Conservation (phyloP, 2,113 vertebrate genomes). For the Procavia capensis region DNA sequence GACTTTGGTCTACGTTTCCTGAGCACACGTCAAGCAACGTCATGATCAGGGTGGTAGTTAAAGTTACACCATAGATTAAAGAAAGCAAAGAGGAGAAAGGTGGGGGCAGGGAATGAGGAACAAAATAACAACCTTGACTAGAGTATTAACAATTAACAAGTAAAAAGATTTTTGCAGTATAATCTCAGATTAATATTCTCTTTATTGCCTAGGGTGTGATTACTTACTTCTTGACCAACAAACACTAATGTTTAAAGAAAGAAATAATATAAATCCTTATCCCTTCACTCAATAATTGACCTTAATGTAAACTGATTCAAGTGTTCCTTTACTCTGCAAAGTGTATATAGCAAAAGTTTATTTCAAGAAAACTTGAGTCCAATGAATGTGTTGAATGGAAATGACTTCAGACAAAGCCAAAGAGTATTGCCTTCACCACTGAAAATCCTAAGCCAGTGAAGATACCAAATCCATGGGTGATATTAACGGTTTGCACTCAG, state of each 20-base stretch:
- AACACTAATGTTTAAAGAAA: background rate
- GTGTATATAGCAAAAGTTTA: background rate
- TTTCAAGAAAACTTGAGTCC: background rate
- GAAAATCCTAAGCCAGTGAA: background rate
- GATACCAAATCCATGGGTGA: background rate
- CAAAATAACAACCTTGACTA: background rate
- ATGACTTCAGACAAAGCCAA: background rate
- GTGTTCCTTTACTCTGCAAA: background rate
- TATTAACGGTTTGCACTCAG: background rate
- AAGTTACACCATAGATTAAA: background rate
- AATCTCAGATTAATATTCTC: background rate
- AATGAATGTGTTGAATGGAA: background rate
- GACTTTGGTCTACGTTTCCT: background rate
- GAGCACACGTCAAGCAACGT: background rate
- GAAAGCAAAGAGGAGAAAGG: background rate
- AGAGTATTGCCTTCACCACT: background rate
- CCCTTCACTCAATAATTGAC: background rate
- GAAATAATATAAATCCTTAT: background rate
- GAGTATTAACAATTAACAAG: background rate
- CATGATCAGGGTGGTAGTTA: background rate
- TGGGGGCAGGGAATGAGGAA: background rate
- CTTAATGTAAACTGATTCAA: background rate
- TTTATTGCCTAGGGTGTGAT: background rate
- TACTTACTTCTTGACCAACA: background rate
- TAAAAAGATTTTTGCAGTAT: background rate